phyloP scores from a whole-genome alignment of 2,797 vertebrate species.

The Oreortyx pictus region DNA sequence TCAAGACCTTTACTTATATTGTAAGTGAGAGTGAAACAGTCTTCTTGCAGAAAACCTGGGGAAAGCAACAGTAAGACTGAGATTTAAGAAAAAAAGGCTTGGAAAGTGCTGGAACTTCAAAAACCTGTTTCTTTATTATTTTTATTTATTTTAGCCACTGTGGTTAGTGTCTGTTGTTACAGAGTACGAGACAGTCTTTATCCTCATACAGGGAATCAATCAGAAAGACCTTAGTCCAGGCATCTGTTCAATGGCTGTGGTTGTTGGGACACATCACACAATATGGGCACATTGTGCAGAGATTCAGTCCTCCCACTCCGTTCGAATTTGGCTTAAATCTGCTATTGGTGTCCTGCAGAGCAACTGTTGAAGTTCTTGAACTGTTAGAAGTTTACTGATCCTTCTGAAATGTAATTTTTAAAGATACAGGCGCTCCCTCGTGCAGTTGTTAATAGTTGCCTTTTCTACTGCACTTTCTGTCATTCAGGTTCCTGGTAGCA shows the following conservation, averaged over 20 bases:
- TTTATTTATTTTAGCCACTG: rapidly evolving
- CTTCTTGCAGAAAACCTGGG: background rate
- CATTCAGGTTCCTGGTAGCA: background rate
- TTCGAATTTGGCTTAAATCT: background rate
- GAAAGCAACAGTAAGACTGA: background rate
- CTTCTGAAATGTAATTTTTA: background rate
- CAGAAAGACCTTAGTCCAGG: background rate
- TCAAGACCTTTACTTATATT: background rate
- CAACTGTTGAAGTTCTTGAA: background rate
- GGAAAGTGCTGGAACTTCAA: background rate
- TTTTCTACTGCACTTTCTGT: background rate
- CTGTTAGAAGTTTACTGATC: background rate
- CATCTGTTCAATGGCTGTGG: background rate
- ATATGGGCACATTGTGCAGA: background rate
- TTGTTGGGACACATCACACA: background rate
- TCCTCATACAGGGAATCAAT: background rate
- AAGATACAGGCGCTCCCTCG: background rate
- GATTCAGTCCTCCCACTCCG: background rate
- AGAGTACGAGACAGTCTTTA: background rate
- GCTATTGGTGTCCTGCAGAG: background rate
- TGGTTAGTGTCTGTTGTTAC: background rate
- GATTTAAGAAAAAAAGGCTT: background rate
- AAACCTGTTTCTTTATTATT: background rate
- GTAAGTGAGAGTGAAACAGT: background rate
- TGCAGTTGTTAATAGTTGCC: background rate